Conservation (phyloP, 2,113 vertebrate genomes). For the Epinephelus fuscoguttatus region DNA sequence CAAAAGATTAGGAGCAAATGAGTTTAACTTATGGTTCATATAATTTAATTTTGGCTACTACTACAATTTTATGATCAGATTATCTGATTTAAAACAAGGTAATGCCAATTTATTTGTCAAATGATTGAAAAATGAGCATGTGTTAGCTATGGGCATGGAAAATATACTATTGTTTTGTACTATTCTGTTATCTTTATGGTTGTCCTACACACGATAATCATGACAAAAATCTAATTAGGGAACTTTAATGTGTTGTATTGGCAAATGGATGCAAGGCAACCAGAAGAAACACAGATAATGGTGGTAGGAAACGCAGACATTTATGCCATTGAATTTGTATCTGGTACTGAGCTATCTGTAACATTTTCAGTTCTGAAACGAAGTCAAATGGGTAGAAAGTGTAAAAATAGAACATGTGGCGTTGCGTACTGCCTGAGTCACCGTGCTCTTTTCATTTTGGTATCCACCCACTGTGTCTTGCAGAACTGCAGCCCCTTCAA, state of each 20-base stretch:
- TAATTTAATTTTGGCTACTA: neutral
- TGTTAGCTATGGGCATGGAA: neutral
- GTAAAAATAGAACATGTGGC: slow-evolving; percentile 63
- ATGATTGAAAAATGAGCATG: neutral
- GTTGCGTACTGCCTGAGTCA: slow-evolving; percentile 67
- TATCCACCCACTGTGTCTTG: slow-evolving; percentile 72
- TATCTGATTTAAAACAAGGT: neutral
- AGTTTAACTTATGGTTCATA: neutral
- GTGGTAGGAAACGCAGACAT: neutral
- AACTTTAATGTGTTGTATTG: neutral
- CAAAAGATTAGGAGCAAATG: neutral
- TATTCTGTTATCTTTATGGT: neutral
- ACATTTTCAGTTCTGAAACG: slow-evolving; percentile 31
- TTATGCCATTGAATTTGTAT: neutral
- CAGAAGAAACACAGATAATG: neutral
- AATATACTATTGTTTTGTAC: neutral
- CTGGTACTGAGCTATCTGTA: slow-evolving; percentile 14
- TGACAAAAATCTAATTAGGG: neutral
- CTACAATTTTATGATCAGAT: neutral
- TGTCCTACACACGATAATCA: neutral
- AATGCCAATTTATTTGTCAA: neutral
- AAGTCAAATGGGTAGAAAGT: slow-evolving; percentile 34
- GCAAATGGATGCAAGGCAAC: neutral
- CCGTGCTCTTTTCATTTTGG: slow-evolving; percentile 64
- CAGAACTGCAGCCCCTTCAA: slow-evolving; percentile 64